These are phyloP conservation scores for Xestia sexstrigata DNA, from an alignment of 2,888 invertebrate genomes.

Conservation along the genomic window DNA sequence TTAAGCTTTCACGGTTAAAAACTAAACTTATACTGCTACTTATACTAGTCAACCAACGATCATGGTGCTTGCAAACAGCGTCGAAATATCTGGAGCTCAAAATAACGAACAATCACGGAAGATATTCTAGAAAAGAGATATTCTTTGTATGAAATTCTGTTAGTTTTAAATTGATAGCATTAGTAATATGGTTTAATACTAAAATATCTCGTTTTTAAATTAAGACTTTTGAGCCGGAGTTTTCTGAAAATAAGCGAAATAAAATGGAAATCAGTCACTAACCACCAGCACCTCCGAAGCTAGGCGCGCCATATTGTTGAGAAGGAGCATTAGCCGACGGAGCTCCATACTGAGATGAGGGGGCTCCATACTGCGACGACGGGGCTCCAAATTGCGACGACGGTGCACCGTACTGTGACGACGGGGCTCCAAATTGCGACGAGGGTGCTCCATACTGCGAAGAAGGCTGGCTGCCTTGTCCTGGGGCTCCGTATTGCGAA, in stretches of 20 bases:
- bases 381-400: constrained; percentile 71
- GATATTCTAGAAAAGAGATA: background rate
- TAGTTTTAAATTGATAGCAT: background rate
- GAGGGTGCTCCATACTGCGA: constrained; percentile 67
- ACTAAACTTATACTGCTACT: too few relatives aligned
- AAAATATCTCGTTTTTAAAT: background rate
- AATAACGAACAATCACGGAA: too few relatives aligned
- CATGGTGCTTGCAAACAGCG: too few relatives aligned
- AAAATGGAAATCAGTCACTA: background rate
- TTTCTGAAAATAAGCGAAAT: background rate
- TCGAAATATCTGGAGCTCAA: too few relatives aligned
- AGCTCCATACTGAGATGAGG: constrained; percentile 44
- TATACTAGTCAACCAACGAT: too few relatives aligned
- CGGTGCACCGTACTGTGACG: constrained; percentile 70
- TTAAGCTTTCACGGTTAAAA: too few relatives aligned
- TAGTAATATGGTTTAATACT: background rate
- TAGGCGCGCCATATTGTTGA: constrained; percentile 77
- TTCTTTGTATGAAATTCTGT: background rate
- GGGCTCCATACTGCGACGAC: constrained; percentile 41
- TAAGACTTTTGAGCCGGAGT: background rate
- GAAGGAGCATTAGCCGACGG: constrained; percentile 36
- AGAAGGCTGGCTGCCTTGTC: constrained; percentile 63
- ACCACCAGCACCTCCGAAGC: constrained; percentile 66
- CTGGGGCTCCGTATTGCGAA: constrained; percentile 50
- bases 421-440: constrained; percentile 69